Evolutionary conservation across 2,888 invertebrate species (phyloP), one percentile per base, ranked within the genome.

Genomic region (Isotomurus palustris): DNA sequence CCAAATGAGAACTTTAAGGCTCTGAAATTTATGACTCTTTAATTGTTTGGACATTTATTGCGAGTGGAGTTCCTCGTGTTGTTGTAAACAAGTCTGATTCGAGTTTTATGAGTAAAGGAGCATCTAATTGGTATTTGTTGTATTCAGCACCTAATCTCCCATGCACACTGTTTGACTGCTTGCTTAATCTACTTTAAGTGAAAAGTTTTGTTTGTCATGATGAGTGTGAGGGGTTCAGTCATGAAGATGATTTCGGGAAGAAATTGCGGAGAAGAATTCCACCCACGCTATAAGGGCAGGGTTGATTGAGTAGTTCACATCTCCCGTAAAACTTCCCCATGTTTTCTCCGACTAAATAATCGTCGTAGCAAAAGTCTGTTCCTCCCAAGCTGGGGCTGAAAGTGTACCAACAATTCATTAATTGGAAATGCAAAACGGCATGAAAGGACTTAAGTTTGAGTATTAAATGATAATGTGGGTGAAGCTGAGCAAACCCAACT

Each of bases 301-400:
- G 8, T 12, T 12, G 3, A 12, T 50, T 40, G 47, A 52, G 52
- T 29, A 27, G 27, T 12, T 44, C 28, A 36, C 57, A 57, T 40
- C 51, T 43, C 21, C 57, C 57, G 40, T 25, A 45, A 8, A 38
- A 38, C 19, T 8, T n/a, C 35, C 64, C 64, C 12, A 36, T 47
- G 5, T 48, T 25, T 43, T 64, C 64, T 5, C 60, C 64, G 28
- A 29, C 44, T 10, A 58, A 12, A 21, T 64, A 64, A 1, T 58
- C 58, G 10, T 22, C 21, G 35, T 51, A 58, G 22, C 64, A 64
- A 1, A 53, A 50, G 17, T 60, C 60, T 22, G 51, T 52, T 1
- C 28, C 24, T 12, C 64, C 60, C 12, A 56, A 38, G 28, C 60
- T 64, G 2, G 64, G 64, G 12, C 64, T 64, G 29, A 19, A 54